A percentile compares a stretch with the other conserved stretches of the same genome.
These are phyloP conservation scores for Caenorhabditis imperialis DNA, from an alignment of 2,888 invertebrate species.

Conservation along the genomic window DNA sequence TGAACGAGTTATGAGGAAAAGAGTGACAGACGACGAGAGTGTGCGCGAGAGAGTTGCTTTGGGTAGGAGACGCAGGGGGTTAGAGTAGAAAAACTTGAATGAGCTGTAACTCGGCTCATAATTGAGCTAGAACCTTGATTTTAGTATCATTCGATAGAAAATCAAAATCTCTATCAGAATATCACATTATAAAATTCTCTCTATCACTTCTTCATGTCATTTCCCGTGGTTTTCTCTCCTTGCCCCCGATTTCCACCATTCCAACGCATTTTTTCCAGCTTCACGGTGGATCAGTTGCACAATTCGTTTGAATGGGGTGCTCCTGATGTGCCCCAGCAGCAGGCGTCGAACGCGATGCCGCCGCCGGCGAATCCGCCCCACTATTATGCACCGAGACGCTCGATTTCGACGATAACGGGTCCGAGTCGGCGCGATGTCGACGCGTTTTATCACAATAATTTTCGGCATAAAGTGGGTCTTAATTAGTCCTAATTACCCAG, in stretches of 20 bases:
- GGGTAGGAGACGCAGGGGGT: too few relatives aligned
- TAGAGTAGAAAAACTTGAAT: too few relatives aligned
- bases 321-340: constrained; percentile 42
- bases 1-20: too few relatives aligned
- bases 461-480: constrained; percentile 37
- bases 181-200: not conserved
- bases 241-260: not conserved
- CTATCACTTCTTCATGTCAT: not conserved
- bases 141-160: too few relatives aligned
- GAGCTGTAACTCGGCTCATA: too few relatives aligned
- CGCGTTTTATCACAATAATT: constrained; percentile 53
- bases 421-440: constrained; percentile 51
- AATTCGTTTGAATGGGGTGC: constrained; percentile 43
- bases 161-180: too few relatives aligned
- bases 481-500: not conserved
- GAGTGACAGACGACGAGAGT: too few relatives aligned
- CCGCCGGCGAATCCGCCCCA: constrained; percentile 37
- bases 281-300: constrained; percentile 54
- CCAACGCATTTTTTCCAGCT: too few relatives aligned
- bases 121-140: too few relatives aligned
- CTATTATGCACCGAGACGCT: constrained; percentile 50
- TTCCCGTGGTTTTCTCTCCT: not conserved
- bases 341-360: constrained; percentile 14
- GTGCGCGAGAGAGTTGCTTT: too few relatives aligned
- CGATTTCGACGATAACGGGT: constrained; percentile 57